Base-by-base conservation (phyloP, 2,113 vertebrate genomes). In the Hypocryptadius cinnamomeus region DNA sequence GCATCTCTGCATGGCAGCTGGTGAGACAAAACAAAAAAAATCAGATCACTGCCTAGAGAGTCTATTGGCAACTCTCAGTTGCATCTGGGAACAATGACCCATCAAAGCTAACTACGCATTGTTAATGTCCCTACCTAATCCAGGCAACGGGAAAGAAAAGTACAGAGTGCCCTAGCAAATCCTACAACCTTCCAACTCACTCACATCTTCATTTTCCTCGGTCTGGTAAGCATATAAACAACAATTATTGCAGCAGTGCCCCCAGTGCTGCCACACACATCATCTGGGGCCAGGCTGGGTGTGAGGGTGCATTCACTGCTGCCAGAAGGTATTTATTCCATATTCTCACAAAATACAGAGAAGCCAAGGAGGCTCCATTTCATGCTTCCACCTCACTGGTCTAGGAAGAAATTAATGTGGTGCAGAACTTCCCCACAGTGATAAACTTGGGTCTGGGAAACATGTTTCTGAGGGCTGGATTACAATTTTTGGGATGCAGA, bases 71-170 rank as follows among this genome's bases (percentile, higher is more conserved):
- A 92, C 71, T 94, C 81, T 87, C 89, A 92, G 87, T 94, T 87
- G 94, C 95, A 96, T 93, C 95, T 96, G 95, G 89, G 82, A 96
- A 96, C 96, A 96, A 96, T 91, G 94, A 94, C 91, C 94, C 94
- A 96, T 95, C 93, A 96, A 79, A 92, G 89, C 89, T 96, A 96
- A 96, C 94, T 91, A 91, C 0, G 2, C 59, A 91, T 92, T 92
- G 89, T 94, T 87, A 89, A 85, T 31, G 82, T 61, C 60, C 59
- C 81, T 57, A 94, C 95, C 95, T 95, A 92, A 93, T 83, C 81
- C 89, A 85, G 87, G 59, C 70, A 84, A 71, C 0, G 0, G 63
- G 57, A 82, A 72, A 89, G 70, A 65, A 72, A 86, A 87, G 59
- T 50, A 39, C 27, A 39, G 54, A 82, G 71, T 85, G 37, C 71